Base-by-base conservation (phyloP, 92 coral and sea anemone genomes). In the Desmophyllum pertusum region DNA sequence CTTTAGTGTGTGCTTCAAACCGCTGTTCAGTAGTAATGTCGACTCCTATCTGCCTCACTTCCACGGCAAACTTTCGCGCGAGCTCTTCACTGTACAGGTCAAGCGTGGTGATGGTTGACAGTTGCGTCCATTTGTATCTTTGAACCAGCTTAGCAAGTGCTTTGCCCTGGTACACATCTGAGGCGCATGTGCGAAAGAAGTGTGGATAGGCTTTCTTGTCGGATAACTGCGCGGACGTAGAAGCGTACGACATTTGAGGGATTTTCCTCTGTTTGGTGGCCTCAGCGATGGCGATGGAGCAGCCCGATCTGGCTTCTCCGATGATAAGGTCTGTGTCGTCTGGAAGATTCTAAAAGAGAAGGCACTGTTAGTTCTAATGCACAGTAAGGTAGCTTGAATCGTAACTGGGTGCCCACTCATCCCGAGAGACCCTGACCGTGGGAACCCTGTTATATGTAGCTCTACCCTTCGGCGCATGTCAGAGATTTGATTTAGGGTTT, bases 181-280 rank as follows among this genome's bases (percentile, higher is more conserved):
- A 89, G 14, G 99, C 85, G 84, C 99, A 97, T 21, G 99, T 97
- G 84, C 99, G 94, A 83, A 97, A 97, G 76, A 97, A 88, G 86
- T 92, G 80, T 29, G 99, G 99, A 69, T 92, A 97, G 39, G 88
- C 89, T 31, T 85, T 75, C 37, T 97, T 97, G 84, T 97, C 93
- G 52, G 99, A 97, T 13, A 97, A 89, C 55, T 82, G 77, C 10
- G 91, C 88, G 37, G 97, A 91, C 25, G 99, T 97, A 0, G 99
- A 97, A 4, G 99, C 99, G 88, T 97, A 97, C 0, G 99, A 97
- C 77, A 97, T 94, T 59, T 94, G 98, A 39, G 99, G 99, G 25
- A 94, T 94, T 69, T 84, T 78, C 65, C 86, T 94, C 53, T 88
- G 87, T 73, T 90, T 81, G 19, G 99, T 97, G 53, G 93, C 92